Percentiles rank a stretch among this genome's conserved stretches.
Conservation (phyloP, 2,797 vertebrate species). For the Phoxinus dragarum region DNA sequence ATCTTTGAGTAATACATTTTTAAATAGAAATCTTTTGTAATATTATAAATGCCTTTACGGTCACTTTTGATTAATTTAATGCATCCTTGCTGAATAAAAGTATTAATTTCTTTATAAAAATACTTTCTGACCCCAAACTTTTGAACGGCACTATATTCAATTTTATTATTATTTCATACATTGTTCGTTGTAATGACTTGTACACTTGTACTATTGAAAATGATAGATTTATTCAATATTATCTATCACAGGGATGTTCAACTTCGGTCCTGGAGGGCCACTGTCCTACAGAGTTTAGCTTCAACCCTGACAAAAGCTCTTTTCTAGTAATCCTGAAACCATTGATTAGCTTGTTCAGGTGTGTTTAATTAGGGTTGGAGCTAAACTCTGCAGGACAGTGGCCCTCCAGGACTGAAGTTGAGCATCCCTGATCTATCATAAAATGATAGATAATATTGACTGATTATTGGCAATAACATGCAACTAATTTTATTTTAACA, state of each 20-base stretch:
- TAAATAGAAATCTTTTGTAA: too few species aligned
- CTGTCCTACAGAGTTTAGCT: too few species aligned
- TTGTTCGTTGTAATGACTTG: not conserved
- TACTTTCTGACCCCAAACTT: not conserved
- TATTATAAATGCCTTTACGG: not conserved
- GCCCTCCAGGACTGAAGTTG: too few species aligned
- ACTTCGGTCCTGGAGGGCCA: too few species aligned
- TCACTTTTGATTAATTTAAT: not conserved
- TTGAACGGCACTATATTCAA: not conserved
- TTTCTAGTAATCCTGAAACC: too few species aligned
- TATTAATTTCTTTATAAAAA: not conserved
- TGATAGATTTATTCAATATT: not conserved
- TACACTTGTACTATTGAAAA: not conserved
- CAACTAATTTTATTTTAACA: not conserved
- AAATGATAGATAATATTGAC: not conserved
- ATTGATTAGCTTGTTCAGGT: too few species aligned
- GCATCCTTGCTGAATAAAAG: not conserved
- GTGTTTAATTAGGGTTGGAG: too few species aligned
- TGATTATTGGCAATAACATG: not conserved
- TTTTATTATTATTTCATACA: not conserved
- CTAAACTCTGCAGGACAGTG: too few species aligned
- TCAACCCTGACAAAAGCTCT: too few species aligned
- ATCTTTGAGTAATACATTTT: not conserved
- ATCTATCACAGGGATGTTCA: too few species aligned
- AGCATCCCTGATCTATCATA: too few species aligned